Percentiles rank a stretch among this genome's conserved stretches.
Evolutionary conservation across 2,888 invertebrate genomes (phyloP).

Genomic region (Eupsilia transversa): DNA sequence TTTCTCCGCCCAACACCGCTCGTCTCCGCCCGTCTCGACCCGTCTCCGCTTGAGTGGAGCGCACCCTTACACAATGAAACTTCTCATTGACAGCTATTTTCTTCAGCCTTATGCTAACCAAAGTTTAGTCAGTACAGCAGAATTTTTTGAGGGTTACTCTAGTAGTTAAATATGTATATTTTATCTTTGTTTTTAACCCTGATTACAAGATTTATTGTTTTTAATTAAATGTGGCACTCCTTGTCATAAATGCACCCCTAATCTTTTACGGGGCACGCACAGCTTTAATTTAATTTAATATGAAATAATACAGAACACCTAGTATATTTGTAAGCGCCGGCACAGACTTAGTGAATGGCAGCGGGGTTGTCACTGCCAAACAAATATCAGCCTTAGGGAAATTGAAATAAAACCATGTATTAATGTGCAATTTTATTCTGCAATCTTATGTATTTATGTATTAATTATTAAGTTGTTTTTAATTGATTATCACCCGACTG

Average conservation of each 20-base stretch:
- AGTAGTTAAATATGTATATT: neutral
- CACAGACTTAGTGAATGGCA: neutral
- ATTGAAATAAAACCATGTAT: neutral
- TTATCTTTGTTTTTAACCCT: neutral
- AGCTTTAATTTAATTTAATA: slow-evolving; percentile 2
- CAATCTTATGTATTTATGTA: neutral
- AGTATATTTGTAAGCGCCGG: neutral
- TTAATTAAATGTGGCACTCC: neutral
- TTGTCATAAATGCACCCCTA: neutral
- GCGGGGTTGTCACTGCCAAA: slow-evolving; percentile 3
- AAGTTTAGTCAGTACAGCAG: neutral
- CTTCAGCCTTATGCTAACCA: neutral
- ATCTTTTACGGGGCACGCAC: neutral
- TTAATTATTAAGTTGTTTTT: slow-evolving; percentile 15
- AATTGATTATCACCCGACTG: neutral
- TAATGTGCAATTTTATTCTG: neutral
- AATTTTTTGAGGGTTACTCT: neutral
- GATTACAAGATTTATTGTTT: neutral
- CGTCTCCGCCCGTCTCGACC: too few relatives aligned
- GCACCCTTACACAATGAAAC: too few relatives aligned
- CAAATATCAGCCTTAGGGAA: neutral
- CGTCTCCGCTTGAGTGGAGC: too few relatives aligned
- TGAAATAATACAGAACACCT: neutral
- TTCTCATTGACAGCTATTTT: too few relatives aligned
- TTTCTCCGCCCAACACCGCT: too few relatives aligned